These are phyloP conservation scores for Corythaixoides concolor DNA, from an alignment of 2,113 vertebrate genomes.

Conservation along the genomic window DNA sequence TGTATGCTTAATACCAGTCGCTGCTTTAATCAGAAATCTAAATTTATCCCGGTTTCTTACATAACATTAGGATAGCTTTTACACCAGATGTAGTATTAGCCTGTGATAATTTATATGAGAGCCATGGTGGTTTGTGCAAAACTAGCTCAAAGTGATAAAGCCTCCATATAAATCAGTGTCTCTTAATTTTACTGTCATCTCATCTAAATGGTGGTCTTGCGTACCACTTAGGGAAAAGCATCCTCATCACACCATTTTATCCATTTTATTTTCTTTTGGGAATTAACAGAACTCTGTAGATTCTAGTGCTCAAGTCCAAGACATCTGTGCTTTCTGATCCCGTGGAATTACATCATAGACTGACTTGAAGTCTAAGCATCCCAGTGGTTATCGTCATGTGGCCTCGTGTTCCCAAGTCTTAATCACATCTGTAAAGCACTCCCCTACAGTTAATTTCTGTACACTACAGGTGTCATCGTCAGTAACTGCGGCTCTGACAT, in stretches of 20 bases:
- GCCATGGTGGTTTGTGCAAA: not conserved
- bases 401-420: not conserved
- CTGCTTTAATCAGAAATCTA: not conserved
- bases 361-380: not conserved
- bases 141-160: not conserved
- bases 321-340: not conserved
- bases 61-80: not conserved
- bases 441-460: not conserved
- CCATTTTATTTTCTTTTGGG: not conserved
- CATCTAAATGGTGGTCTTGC: not conserved
- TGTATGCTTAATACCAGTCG: not conserved
- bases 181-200: not conserved
- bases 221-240: not conserved
- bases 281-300: not conserved
- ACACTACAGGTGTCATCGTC: not conserved
- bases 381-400: rapidly evolving
- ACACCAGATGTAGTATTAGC: not conserved
- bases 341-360: not conserved
- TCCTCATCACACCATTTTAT: not conserved
- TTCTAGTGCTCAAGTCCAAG: not conserved
- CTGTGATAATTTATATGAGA: not conserved
- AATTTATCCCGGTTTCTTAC: not conserved
- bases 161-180: not conserved
- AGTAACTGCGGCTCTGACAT: not conserved
- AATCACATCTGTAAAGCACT: not conserved